Conservation (phyloP, 2,797 vertebrate species). For the Trichosurus vulpecula region DNA sequence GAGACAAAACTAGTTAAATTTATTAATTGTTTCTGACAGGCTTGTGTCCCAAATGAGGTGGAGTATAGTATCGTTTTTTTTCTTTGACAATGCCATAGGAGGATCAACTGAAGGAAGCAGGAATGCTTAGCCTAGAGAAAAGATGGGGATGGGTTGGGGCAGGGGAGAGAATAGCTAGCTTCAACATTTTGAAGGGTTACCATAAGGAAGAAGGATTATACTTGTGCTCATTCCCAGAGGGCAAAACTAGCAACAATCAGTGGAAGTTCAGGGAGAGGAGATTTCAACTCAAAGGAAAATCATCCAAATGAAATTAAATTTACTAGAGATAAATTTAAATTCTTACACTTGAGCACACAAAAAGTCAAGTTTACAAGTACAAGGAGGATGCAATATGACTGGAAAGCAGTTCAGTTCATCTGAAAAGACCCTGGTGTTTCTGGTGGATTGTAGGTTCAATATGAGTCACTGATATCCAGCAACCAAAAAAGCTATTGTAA, state of each 20-base stretch:
- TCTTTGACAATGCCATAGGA: background rate
- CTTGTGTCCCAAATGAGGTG: background rate
- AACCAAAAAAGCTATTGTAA: background rate
- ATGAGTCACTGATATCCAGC: background rate
- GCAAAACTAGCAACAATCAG: background rate
- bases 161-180: background rate
- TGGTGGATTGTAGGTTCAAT: background rate
- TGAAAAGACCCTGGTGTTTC: background rate
- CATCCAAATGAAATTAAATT: background rate
- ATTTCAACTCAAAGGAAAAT: background rate
- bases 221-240: background rate
- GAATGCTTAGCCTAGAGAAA: background rate
- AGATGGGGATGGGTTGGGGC: background rate
- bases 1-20: background rate
- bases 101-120: background rate
- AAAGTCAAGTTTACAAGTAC: background rate
- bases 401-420: background rate
- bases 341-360: no score
- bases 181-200: background rate
- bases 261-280: background rate
- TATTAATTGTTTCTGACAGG: background rate
- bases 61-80: background rate
- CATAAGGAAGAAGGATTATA: background rate
- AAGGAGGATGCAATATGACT: background rate
- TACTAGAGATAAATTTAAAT: background rate